Conservation (phyloP, 2,797 vertebrate species). For the Nyctalus aviator region DNA sequence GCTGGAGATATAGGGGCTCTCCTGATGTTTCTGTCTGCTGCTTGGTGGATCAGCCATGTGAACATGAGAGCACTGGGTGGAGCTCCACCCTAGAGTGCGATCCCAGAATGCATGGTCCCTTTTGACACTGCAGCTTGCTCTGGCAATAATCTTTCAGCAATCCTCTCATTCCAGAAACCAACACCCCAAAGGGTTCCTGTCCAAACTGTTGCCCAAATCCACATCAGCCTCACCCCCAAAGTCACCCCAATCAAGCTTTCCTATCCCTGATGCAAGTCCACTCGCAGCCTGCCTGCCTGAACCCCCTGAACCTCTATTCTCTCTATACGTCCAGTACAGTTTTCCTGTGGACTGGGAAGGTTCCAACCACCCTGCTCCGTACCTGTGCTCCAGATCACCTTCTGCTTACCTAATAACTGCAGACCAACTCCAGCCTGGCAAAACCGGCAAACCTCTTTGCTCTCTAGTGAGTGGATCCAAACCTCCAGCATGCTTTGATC, state of each 20-base stretch:
- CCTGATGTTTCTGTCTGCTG: background rate
- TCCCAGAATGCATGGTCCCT: background rate
- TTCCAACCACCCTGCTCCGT: background rate
- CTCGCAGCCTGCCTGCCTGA: background rate
- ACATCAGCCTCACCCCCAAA: background rate
- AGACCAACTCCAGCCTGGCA: background rate
- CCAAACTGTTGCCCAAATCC: background rate
- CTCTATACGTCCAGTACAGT: background rate
- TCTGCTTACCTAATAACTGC: background rate
- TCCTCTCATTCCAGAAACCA: background rate
- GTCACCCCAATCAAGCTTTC: background rate
- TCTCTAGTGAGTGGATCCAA: background rate
- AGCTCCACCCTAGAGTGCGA: background rate
- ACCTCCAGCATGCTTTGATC: background rate
- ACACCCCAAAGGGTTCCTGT: background rate
- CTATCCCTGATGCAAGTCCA: background rate
- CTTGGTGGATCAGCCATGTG: background rate
- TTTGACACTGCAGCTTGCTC: background rate
- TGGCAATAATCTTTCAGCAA: background rate
- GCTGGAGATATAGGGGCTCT: background rate
- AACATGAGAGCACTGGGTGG: background rate
- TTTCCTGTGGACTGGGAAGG: background rate
- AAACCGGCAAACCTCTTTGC: background rate
- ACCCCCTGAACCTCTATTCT: background rate
- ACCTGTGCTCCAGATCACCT: background rate